phyloP scores from a whole-genome alignment of 2,113 vertebrate species.

The Scomber scombrus region DNA sequence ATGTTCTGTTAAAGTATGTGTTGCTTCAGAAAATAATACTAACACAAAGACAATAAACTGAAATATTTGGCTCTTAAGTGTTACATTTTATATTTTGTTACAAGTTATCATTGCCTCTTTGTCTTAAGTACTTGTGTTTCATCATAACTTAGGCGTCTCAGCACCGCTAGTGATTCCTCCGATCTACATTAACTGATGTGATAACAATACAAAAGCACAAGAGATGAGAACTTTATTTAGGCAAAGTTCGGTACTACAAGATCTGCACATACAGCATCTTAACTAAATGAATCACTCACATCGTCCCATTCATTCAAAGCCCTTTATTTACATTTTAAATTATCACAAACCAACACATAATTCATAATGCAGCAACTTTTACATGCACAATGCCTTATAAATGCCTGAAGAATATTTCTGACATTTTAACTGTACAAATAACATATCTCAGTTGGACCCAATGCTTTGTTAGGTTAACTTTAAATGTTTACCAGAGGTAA shows the following conservation, averaged over 20 bases:
- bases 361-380: not conserved
- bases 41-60: not conserved
- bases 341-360: slow-evolving; percentile 13
- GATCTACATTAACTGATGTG: not conserved
- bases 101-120: not conserved
- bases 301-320: slow-evolving; percentile 7
- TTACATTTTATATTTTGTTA: not conserved
- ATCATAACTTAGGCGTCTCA: not conserved
- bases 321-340: slow-evolving; percentile 45
- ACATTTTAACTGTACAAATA: slow-evolving; percentile 16
- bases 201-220: not conserved
- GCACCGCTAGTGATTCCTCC: not conserved
- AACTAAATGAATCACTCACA: not conserved
- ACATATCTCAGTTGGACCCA: slow-evolving; percentile 24
- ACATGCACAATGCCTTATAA: not conserved
- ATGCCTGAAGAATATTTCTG: not conserved
- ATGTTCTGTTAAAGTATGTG: not conserved
- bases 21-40: slow-evolving; percentile 31
- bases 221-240: not conserved
- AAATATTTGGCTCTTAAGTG: not conserved
- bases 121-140: not conserved
- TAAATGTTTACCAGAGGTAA: not conserved
- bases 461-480: slow-evolving; percentile 13
- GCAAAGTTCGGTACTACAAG: not conserved
- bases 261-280: not conserved